Conservation (phyloP, 1,140 invertebrate species). For the Zaprionus ornatus region DNA sequence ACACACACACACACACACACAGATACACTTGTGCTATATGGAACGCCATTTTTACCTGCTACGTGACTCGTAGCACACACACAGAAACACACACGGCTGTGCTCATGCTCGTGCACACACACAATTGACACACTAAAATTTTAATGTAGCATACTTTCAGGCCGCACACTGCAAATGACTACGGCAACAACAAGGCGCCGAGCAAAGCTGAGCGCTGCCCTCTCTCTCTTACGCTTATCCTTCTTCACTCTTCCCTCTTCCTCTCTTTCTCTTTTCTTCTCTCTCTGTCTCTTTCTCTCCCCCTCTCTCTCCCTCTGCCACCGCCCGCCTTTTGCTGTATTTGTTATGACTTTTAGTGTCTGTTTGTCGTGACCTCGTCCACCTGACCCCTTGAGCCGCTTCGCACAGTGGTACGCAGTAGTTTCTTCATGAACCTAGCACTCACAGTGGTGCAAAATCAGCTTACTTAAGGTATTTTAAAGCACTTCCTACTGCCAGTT, state of each 20-base stretch:
- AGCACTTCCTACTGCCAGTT: too few relatives aligned
- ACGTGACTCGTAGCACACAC: constrained; percentile 46
- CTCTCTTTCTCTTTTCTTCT: neutral
- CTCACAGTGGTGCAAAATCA: neutral
- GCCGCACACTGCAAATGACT: constrained; percentile 71
- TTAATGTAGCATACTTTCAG: constrained; percentile 79
- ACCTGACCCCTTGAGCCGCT: constrained; percentile 67
- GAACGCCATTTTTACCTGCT: constrained; percentile 43
- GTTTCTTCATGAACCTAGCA: neutral
- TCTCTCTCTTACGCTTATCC: neutral
- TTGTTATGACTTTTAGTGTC: constrained; percentile 66
- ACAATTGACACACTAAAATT: constrained; percentile 81
- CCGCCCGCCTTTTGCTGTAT: constrained; percentile 1
- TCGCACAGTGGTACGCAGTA: constrained; percentile 47
- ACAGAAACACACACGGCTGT: constrained; percentile 28
- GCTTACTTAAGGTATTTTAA: too few relatives aligned
- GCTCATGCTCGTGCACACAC: constrained; percentile 35
- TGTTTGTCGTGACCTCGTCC: constrained; percentile 73
- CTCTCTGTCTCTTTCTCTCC: neutral
- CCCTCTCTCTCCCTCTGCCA: neutral
- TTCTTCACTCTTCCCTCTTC: neutral
- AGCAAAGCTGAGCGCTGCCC: neutral
- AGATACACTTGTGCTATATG: neutral
- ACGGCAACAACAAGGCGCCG: constrained; percentile 68
- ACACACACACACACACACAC: constrained; percentile 36